Base-by-base conservation (phyloP, 2,888 invertebrate genomes). In the Zygogramma bicolorata region DNA sequence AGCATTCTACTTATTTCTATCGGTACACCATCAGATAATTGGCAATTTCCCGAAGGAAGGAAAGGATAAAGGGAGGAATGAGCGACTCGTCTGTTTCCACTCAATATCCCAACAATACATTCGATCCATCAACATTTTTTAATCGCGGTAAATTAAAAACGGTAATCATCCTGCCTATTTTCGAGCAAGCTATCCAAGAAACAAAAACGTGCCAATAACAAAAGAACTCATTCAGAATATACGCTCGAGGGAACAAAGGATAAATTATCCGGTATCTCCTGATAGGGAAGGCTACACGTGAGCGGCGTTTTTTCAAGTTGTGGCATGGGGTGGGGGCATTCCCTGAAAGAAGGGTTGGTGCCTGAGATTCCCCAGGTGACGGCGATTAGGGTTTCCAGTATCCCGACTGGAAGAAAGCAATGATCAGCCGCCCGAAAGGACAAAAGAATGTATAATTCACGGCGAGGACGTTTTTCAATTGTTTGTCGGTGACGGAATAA, bases 211-310 rank as follows among this genome's bases (percentile, higher is more conserved):
- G 76, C 68, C 61, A 46, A 62, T 57, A 75, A 76, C 76, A 76
- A 76, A 74, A 73, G 74, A 76, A 74, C 70, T 61, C 70, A 40
- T 69, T 65, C 67, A 65, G 57, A 18, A 59, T 66, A 68, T 68
- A 70, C 71, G 71, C 71, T 65, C 31, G 31, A 57, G 65, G 68
- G 73, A 82, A 83, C 82, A 83, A 83, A 83, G 82, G 83, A 84
- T 84, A 84, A 84, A 84, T 84, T 83, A 84, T 82, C 81, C 77
- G 76, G 79, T 77, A 75, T 77, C 77, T 75, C 53, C 53, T 76
- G 77, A 80, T 77, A 80, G 78, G 76, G 75, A 76, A 80, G 78
- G 77, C 79, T 80, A 80, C 81, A 81, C 80, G 77, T 78, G 80
- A 78, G 63, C 78, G 68, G 65, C 59, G 65, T 49, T 68, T 73